Evolutionary conservation across 2,797 vertebrate genomes (phyloP).

Genomic region (Capromys pilorides): DNA sequence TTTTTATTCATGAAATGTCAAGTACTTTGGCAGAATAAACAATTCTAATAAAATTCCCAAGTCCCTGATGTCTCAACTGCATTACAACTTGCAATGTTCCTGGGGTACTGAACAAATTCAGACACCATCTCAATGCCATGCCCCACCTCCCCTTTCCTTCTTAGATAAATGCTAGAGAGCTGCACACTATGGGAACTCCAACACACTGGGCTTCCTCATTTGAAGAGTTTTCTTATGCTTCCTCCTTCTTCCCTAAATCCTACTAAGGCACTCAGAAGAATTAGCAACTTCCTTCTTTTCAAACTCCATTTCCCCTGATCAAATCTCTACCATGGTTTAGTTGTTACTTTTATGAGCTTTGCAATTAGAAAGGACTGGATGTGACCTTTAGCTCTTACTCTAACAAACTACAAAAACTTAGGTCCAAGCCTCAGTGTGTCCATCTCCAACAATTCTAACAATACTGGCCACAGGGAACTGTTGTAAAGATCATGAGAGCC

Average conservation of each 20-base stretch:
- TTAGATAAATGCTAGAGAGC: neutral
- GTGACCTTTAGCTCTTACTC: neutral
- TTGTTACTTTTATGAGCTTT: neutral
- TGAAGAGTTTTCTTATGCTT: neutral
- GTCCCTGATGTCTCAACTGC: neutral
- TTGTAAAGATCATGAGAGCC: neutral
- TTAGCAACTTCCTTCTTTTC: neutral
- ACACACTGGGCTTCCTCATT: neutral
- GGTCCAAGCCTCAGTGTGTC: neutral
- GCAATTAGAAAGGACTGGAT: neutral
- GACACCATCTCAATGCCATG: neutral
- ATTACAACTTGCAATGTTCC: neutral
- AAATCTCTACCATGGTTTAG: neutral
- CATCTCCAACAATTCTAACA: neutral
- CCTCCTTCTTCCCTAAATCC: neutral
- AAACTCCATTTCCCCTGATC: neutral
- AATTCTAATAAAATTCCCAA: neutral
- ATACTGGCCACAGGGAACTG: neutral
- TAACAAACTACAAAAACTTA: neutral
- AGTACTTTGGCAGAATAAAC: conserved; percentile 25
- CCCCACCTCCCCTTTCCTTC: neutral
- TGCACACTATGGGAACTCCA: neutral
- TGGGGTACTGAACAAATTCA: neutral
- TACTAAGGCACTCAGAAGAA: neutral
- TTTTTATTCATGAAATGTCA: conserved; percentile 54